These are phyloP conservation scores for Dromius quadrimaculatus DNA, from an alignment of 2,888 invertebrate species.

Conservation along the genomic window DNA sequence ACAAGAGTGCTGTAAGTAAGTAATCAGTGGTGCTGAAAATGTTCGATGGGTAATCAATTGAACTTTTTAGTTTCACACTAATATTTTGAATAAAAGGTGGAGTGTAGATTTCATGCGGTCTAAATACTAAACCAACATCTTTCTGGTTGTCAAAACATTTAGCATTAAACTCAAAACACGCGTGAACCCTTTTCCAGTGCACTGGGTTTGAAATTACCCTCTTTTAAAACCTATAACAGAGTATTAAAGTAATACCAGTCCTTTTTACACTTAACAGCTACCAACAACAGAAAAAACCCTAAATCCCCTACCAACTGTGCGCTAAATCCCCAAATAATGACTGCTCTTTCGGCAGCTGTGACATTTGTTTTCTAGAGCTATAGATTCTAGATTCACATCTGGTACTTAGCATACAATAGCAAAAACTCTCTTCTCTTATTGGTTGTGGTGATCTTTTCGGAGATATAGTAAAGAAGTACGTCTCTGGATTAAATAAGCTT, in stretches of 20 bases:
- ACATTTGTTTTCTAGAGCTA: not conserved
- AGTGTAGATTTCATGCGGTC: too few relatives aligned
- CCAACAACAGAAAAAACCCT: conserved; percentile 10
- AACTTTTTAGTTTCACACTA: too few relatives aligned
- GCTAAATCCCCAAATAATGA: conserved; percentile 3
- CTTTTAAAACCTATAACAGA: not conserved
- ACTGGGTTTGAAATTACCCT: conserved; percentile 8
- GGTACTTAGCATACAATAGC: conserved; percentile 29
- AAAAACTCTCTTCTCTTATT: conserved; percentile 25
- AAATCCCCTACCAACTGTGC: conserved; percentile 5
- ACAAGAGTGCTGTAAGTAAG: not conserved
- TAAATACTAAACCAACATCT: too few relatives aligned
- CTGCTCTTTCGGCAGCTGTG: conserved; percentile 3
- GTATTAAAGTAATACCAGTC: conserved; percentile 8
- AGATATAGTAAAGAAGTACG: conserved; percentile 16
- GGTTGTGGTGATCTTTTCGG: not conserved
- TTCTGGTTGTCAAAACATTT: conserved; percentile 11
- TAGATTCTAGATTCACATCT: conserved; percentile 13
- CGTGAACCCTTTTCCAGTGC: conserved; percentile 1
- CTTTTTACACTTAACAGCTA: conserved; percentile 12
- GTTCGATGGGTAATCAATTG: conserved; percentile 10
- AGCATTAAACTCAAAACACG: conserved; percentile 2
- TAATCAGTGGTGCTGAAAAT: conserved; percentile 13
- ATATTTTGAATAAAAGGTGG: too few relatives aligned
- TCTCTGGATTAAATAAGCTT: not conserved